Evolutionary conservation across 2,888 invertebrate species (phyloP), one percentile per base, ranked within the genome.

Genomic region (Blastobasis adustella): DNA sequence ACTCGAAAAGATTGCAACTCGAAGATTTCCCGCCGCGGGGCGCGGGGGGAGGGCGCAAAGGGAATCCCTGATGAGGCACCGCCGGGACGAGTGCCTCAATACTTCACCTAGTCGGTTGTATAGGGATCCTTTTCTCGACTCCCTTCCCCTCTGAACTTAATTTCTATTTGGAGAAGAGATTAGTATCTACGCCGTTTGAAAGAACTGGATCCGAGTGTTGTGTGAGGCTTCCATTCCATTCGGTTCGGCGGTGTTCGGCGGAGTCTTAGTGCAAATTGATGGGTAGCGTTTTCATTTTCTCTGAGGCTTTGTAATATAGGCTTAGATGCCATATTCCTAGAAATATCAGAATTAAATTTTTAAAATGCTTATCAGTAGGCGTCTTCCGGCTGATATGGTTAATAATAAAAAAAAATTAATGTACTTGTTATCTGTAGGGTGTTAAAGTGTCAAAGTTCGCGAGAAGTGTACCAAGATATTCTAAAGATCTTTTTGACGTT

Each of bases 31-130:
- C 67, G 72, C 78, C 74, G 73, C 76, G 81, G 76, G 87, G 86
- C 88, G 86, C 86, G 86, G 78, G 82, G 73, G 66, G 84, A 81
- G 84, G 9, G 6, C 51, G 65, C 73, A 81, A 80, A 80, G 73
- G 67, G 81, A 80, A 82, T 82, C 67, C 63, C 57, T 68, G 72
- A 81, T 79, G 76, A 79, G 69, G 58, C 59, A 61, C 58, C 63
- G 61, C 36, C 10, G 45, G 10, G 8, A 6, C 49, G 41, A 8
- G 45, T 8, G 10, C 6, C 10, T 7, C 41, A 9, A 9, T 23
- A 23, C 41, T 8, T 9, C 9, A 41, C 7, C 7, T 41, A 8
- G 9, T 8, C 8, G 9, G 41, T 41, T 41, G 7, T 9, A 10
- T 9, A 43, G 43, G 43, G 43, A 43, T 43, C 10, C 43, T 43